These are phyloP conservation scores for Geodia barretti DNA, from an alignment of 37 sponge, comb jelly and placozoan genomes.

Conservation along the genomic window DNA sequence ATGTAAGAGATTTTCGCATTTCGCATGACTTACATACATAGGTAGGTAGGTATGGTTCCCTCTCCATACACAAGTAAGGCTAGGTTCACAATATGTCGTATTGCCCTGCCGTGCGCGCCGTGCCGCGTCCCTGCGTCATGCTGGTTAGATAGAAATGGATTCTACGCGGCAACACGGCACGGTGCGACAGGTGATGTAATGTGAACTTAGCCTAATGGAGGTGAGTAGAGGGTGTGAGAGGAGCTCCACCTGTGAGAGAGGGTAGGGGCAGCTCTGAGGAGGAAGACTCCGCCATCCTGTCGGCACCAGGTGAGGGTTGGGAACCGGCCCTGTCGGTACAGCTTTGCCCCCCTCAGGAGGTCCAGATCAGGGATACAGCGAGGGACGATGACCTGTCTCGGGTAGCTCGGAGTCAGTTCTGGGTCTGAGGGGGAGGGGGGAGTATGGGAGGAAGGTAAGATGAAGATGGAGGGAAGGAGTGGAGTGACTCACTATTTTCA, in stretches of 20 bases:
- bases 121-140: too few species aligned
- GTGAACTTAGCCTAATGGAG: too few species aligned
- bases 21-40: too few species aligned
- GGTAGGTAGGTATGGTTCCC: too few species aligned
- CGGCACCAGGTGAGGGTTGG: conserved; percentile 80
- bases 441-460: not conserved
- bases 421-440: conserved; percentile 39
- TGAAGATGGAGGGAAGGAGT: not conserved
- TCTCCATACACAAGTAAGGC: too few species aligned
- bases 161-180: too few species aligned
- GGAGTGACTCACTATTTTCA: conserved; percentile 25
- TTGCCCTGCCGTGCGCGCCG: too few species aligned
- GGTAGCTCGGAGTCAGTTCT: conserved; percentile 70
- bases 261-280: conserved; percentile 75
- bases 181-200: too few species aligned
- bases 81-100: too few species aligned
- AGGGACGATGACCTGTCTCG: conserved; percentile 66
- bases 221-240: not conserved
- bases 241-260: conserved; percentile 45
- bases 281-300: conserved; percentile 49
- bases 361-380: conserved; percentile 71
- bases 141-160: too few species aligned
- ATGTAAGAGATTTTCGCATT: too few species aligned
- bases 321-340: conserved; percentile 75
- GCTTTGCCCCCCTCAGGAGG: conserved; percentile 55